A percentile compares a stretch with the other conserved stretches of the same genome.
These are phyloP conservation scores for Echiichthys vipera DNA, from an alignment of 2,797 vertebrate genomes.

Conservation along the genomic window DNA sequence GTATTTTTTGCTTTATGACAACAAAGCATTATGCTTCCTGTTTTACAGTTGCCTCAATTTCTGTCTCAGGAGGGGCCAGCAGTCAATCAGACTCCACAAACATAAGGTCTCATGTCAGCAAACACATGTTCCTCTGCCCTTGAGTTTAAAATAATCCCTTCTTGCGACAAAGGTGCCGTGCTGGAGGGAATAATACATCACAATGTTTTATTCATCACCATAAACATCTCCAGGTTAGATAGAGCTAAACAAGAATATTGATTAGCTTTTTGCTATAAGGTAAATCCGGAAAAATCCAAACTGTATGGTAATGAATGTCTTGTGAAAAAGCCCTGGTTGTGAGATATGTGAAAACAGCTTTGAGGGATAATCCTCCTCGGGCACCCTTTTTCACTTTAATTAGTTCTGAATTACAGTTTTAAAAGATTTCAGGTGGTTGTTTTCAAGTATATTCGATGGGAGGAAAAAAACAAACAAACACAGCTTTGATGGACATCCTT, in stretches of 20 bases:
- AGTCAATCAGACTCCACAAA: background rate
- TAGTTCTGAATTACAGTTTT: slow-evolving; percentile 12
- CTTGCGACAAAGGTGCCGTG: background rate
- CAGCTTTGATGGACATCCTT: background rate
- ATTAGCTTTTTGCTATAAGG: slow-evolving; percentile 7
- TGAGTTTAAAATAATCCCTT: background rate
- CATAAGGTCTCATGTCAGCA: slow-evolving; percentile 10
- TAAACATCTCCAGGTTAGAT: slow-evolving; percentile 27
- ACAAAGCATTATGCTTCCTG: background rate
- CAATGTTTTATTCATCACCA: slow-evolving; percentile 52
- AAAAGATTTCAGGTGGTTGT: background rate
- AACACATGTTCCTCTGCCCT: background rate
- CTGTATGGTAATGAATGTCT: background rate
- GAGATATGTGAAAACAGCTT: background rate
- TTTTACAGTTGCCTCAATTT: background rate
- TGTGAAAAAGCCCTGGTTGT: slow-evolving; percentile 13
- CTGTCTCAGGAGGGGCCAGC: background rate
- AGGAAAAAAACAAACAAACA: background rate
- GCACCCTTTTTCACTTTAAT: slow-evolving; percentile 34
- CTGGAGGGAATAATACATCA: background rate
- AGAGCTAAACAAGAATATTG: slow-evolving; percentile 1
- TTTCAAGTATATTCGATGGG: background rate
- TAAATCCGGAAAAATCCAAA: slow-evolving; percentile 26
- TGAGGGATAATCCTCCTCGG: slow-evolving; percentile 11
- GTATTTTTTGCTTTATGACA: background rate